phyloP scores from a whole-genome alignment of 2,113 vertebrate species.

The Eubucco bourcierii region DNA sequence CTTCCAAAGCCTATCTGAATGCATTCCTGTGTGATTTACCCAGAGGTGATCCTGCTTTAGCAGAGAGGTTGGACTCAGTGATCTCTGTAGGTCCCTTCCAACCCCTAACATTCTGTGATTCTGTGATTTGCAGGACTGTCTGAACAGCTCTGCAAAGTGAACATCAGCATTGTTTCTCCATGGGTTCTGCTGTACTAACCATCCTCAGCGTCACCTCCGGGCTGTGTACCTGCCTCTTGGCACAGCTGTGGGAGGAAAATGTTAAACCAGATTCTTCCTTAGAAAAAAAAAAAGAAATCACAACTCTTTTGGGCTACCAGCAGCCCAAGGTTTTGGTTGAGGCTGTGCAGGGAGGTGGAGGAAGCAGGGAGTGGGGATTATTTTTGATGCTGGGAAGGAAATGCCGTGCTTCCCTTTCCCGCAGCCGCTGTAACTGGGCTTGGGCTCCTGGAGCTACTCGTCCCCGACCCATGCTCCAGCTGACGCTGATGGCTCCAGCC shows the following conservation, averaged over 20 bases:
- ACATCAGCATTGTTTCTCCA: fast-evolving
- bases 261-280: not conserved
- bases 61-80: no score
- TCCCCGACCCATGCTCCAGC: not conserved
- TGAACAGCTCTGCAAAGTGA: not conserved
- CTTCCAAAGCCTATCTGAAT: no score
- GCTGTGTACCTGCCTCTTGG: not conserved
- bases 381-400: constrained; percentile 31
- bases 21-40: no score
- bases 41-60: no score
- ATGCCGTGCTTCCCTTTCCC: not conserved
- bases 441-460: not conserved
- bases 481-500: not conserved
- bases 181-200: not conserved
- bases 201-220: not conserved
- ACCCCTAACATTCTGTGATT: no score
- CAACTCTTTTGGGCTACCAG: not conserved
- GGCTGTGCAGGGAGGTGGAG: not conserved
- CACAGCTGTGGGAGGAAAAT: not conserved
- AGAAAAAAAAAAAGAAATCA: not conserved
- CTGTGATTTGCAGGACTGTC: not conserved
- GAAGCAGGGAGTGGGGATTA: not conserved
- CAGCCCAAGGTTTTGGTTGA: not conserved
- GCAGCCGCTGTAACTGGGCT: not conserved
- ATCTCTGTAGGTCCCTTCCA: no score